Conservation (phyloP, 1,140 invertebrate genomes). For the Ectropis grisescens region DNA sequence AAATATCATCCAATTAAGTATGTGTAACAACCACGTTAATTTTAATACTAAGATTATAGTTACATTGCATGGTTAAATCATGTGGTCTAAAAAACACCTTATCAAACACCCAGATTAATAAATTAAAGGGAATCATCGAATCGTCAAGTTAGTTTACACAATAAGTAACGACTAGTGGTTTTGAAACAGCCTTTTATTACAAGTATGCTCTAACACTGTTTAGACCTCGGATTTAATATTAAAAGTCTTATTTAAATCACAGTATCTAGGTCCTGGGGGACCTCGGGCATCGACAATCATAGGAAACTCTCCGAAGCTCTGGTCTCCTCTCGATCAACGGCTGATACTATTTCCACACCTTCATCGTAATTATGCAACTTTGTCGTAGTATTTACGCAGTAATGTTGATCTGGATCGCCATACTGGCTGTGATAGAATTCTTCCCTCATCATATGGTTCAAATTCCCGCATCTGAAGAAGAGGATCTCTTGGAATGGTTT, state of each 20-base stretch:
- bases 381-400: conserved; percentile 64
- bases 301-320: conserved; percentile 72
- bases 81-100: too few relatives aligned
- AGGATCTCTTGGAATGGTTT: conserved; percentile 93
- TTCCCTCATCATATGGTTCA: conserved; percentile 92
- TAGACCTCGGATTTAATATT: conserved; percentile 29
- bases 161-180: conserved; percentile 42
- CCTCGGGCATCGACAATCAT: conserved; percentile 70
- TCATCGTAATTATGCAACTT: conserved; percentile 70
- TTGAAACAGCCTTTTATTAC: conserved; percentile 25
- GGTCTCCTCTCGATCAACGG: conserved; percentile 70
- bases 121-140: not conserved
- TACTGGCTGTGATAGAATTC: conserved; percentile 94
- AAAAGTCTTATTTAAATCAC: conserved; percentile 67
- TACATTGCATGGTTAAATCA: too few relatives aligned
- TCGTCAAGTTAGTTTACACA: not conserved
- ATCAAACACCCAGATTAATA: too few relatives aligned
- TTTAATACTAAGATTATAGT: too few relatives aligned
- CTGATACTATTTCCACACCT: conserved; percentile 73
- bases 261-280: conserved; percentile 62
- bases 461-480: conserved; percentile 87
- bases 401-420: conserved; percentile 78
- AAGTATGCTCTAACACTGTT: conserved; percentile 30
- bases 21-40: too few relatives aligned
- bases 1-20: too few relatives aligned